phyloP scores from a whole-genome alignment of 2,797 vertebrate species.

The Sternotherus odoratus region DNA sequence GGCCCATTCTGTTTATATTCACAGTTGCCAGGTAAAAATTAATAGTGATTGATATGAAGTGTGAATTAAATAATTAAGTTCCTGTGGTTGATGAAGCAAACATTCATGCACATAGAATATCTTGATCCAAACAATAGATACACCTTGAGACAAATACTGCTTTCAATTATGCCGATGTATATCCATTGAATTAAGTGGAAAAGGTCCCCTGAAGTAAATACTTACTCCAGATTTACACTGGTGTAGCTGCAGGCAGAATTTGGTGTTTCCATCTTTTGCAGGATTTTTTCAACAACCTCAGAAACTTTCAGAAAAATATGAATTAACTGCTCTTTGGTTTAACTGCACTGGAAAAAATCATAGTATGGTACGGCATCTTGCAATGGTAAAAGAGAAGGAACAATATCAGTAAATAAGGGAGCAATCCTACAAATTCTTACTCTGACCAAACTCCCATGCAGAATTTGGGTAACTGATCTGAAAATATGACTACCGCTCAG shows the following conservation, averaged over 20 bases:
- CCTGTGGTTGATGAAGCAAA: conserved; percentile 33
- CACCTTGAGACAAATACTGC: neutral
- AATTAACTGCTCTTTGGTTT: neutral
- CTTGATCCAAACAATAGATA: neutral
- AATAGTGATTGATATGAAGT: conserved; percentile 3
- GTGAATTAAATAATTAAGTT: conserved; percentile 44
- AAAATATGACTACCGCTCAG: neutral
- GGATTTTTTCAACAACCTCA: neutral
- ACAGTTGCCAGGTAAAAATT: conserved; percentile 5
- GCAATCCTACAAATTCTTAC: neutral
- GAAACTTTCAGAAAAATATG: neutral
- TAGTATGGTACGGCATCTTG: neutral
- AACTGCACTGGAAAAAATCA: neutral
- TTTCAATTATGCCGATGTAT: neutral
- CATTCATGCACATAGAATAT: neutral
- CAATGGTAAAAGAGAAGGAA: neutral
- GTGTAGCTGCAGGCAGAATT: neutral
- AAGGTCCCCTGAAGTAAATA: neutral
- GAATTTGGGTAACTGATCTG: neutral
- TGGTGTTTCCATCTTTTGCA: neutral
- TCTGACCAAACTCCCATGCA: neutral
- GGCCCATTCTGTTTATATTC: conserved; percentile 35
- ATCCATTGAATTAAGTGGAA: neutral
- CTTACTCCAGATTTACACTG: neutral
- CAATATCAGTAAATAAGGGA: accelerated